Evolutionary conservation across 2,797 vertebrate species (phyloP).

Genomic region (Hippopotamyrus pictus): DNA sequence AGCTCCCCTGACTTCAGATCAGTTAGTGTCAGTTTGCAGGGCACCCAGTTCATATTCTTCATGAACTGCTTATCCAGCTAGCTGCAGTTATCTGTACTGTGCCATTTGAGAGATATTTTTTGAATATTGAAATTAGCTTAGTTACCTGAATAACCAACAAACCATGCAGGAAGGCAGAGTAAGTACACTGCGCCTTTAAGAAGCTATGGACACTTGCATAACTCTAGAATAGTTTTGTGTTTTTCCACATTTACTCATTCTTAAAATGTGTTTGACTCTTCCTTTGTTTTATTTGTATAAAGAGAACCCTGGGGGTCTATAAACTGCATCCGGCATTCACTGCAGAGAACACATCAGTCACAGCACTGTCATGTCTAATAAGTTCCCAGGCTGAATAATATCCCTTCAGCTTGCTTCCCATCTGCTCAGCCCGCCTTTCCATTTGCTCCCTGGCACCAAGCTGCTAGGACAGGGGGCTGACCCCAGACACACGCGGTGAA

Average conservation of each 20-base stretch:
- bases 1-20: slow-evolving; percentile 4
- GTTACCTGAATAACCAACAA: neutral
- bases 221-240: neutral
- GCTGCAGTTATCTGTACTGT: neutral
- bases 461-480: neutral
- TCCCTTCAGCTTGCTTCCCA: slow-evolving; percentile 6
- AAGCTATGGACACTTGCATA: neutral
- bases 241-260: slow-evolving; percentile 5
- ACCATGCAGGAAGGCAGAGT: neutral
- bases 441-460: neutral
- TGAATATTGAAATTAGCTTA: neutral
- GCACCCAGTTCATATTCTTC: neutral
- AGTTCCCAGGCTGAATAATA: neutral
- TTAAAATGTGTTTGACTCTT: slow-evolving; percentile 13
- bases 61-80: neutral
- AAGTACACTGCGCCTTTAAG: neutral
- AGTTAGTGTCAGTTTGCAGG: neutral
- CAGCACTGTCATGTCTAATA: slow-evolving; percentile 13
- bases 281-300: slow-evolving; percentile 17
- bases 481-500: neutral
- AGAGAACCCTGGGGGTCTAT: slow-evolving; percentile 12
- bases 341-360: neutral
- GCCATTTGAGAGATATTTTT: neutral
- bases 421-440: neutral
- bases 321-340: neutral